Percentiles rank a stretch among this genome's conserved stretches.
phyloP scores from a whole-genome alignment of 1,140 invertebrate genomes.

The Heterodera schachtii region DNA sequence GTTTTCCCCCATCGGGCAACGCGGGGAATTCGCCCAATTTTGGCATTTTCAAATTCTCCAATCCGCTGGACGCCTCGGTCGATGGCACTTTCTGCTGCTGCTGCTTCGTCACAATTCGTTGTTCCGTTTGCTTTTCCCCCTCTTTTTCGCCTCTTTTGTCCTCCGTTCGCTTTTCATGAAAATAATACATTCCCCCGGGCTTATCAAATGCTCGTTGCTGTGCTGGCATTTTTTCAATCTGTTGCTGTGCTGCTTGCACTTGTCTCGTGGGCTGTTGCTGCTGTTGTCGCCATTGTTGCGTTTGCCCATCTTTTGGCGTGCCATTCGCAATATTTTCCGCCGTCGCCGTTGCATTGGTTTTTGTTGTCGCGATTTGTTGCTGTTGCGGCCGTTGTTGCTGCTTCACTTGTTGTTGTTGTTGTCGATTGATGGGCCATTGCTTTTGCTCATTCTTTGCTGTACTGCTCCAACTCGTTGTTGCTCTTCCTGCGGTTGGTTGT shows the following conservation, averaged over 20 bases:
- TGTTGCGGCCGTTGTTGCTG: slow-evolving; percentile 5
- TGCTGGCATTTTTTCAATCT: background rate
- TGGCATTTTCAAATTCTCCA: slow-evolving; percentile 19
- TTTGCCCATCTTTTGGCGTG: background rate
- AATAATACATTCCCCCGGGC: background rate
- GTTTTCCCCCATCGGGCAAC: background rate
- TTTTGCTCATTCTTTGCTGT: background rate
- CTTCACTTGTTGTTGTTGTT: slow-evolving; percentile 12
- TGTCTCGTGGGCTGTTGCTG: background rate
- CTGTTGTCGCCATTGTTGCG: background rate
- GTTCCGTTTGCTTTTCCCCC: background rate
- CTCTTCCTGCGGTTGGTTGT: slow-evolving; percentile 2
- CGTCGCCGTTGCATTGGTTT: background rate
- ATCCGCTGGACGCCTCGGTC: slow-evolving; percentile 8
- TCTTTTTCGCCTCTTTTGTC: background rate
- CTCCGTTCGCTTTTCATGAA: background rate
- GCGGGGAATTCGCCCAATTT: slow-evolving; percentile 20
- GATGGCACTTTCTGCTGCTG: slow-evolving; percentile 25
- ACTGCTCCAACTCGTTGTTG: background rate
- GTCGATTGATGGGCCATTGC: background rate
- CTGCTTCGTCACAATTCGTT: background rate
- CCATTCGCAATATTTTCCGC: background rate
- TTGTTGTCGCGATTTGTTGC: background rate
- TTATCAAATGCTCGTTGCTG: background rate
- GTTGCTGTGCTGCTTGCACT: background rate